Evolutionary conservation across 2,888 invertebrate genomes (phyloP).

Genomic region (Thera obeliscata): DNA sequence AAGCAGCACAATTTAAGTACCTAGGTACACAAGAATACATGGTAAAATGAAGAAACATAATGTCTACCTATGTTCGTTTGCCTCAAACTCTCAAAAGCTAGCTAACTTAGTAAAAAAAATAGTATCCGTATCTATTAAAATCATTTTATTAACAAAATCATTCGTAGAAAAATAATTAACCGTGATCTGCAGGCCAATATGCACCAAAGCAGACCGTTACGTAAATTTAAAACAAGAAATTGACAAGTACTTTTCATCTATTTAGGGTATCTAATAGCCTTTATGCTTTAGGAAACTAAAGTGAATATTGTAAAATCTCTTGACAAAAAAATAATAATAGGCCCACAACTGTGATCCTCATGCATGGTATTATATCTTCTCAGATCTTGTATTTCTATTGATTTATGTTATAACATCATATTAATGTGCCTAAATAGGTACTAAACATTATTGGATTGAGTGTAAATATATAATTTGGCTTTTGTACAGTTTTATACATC

Average conservation of each 20-base stretch:
- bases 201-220: not conserved
- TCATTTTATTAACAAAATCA: no score
- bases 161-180: not conserved
- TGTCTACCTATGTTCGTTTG: slow-evolving; percentile 4
- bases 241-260: not conserved
- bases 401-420: no score
- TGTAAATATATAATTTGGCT: not conserved
- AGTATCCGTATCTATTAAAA: not conserved
- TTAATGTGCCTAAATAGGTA: no score
- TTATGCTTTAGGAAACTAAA: not conserved
- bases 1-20: no score
- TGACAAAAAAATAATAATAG: no score
- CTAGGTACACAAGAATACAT: no score
- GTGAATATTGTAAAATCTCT: no score
- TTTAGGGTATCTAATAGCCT: not conserved
- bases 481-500: not conserved
- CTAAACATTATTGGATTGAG: not conserved
- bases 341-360: no score
- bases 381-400: no score
- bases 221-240: not conserved
- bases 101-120: no score
- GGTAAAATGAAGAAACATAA: slow-evolving; percentile 4
- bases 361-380: no score
- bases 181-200: not conserved
- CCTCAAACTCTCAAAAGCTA: not conserved